Conservation (phyloP, 2,797 vertebrate species). For the Onychomys leucogaster region DNA sequence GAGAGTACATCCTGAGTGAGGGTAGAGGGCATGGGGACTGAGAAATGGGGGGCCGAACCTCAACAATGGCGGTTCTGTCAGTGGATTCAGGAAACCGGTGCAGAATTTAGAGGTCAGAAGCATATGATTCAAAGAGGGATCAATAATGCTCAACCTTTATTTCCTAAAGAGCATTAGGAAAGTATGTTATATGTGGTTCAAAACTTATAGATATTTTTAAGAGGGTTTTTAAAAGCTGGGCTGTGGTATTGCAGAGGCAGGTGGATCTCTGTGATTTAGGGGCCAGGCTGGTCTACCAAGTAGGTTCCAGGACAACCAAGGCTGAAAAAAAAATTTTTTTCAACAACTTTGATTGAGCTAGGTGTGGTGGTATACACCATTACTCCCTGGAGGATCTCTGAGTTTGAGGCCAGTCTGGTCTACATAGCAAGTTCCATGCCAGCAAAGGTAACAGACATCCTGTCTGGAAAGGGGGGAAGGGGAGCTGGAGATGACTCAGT, state of each 20-base stretch:
- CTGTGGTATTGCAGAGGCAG: neutral
- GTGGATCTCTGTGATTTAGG: neutral
- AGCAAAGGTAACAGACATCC: neutral
- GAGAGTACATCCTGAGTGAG: constrained; percentile 66
- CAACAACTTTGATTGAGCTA: neutral
- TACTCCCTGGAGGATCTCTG: neutral
- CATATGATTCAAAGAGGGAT: neutral
- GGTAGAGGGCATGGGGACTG: neutral
- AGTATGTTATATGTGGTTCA: neutral
- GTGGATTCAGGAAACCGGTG: neutral
- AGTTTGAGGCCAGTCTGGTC: neutral
- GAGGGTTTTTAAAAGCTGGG: neutral
- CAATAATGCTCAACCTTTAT: neutral
- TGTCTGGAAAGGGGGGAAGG: too few species aligned
- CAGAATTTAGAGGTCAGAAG: neutral
- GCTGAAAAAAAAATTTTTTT: neutral
- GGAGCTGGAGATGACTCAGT: neutral
- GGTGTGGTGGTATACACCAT: neutral
- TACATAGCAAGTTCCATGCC: neutral
- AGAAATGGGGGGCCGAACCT: neutral
- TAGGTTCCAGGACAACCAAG: neutral
- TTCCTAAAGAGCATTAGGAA: constrained; percentile 30
- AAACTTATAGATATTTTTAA: constrained; percentile 4
- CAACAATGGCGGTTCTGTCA: neutral
- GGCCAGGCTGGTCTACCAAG: neutral